A percentile compares a stretch with the other conserved stretches of the same genome.
phyloP scores from a whole-genome alignment of 2,888 invertebrate species.

The Archips crataeganus region DNA sequence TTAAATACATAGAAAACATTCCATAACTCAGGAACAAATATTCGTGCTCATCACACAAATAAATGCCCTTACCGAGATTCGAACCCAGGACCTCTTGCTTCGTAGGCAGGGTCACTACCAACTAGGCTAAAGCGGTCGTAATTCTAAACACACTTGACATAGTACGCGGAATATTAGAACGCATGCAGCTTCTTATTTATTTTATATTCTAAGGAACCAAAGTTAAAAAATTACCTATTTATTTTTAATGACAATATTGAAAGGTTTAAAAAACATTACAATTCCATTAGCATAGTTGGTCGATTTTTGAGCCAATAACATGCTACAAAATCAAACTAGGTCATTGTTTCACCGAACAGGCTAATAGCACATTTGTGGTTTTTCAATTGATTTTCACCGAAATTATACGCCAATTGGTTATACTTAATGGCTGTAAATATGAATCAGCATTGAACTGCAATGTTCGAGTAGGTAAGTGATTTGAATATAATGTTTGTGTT shows the following conservation, averaged over 20 bases:
- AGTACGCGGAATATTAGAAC: no score
- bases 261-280: neutral
- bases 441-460: neutral
- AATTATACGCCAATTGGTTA: neutral
- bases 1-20: no score
- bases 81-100: no score
- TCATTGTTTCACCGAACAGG: neutral
- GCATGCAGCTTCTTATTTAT: no score
- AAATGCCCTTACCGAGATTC: no score
- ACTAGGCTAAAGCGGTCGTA: no score
- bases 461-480: neutral
- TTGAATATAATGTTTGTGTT: no score
- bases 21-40: no score
- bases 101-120: no score
- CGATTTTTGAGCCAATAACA: neutral
- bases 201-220: no score
- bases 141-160: no score
- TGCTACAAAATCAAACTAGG: neutral
- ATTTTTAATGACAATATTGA: neutral
- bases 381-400: neutral
- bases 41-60: no score
- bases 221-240: neutral
- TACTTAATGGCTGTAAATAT: neutral
- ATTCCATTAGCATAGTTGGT: neutral
- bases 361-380: neutral